Conservation (phyloP, 1,140 invertebrate genomes). For the Bombyx mandarina region DNA sequence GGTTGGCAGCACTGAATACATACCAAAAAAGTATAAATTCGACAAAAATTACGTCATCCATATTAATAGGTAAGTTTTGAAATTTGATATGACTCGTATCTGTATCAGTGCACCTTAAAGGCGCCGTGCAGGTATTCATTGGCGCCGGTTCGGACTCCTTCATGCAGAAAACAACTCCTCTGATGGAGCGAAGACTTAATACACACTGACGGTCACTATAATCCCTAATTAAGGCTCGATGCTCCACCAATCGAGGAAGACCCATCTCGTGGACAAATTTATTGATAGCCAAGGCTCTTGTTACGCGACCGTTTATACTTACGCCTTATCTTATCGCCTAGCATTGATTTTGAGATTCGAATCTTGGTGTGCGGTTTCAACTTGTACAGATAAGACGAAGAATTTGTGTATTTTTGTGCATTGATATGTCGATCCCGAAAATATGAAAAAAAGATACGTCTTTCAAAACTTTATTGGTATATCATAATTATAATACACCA, state of each 20-base stretch:
- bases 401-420: not conserved
- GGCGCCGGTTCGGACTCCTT: slow-evolving; percentile 39
- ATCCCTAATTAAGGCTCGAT: slow-evolving; percentile 54
- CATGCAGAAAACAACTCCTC: slow-evolving; percentile 54
- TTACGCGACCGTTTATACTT: slow-evolving; percentile 3
- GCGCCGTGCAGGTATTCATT: slow-evolving; percentile 35
- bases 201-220: slow-evolving; percentile 52
- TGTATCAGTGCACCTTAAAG: slow-evolving; percentile 47
- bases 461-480: too few relatives aligned
- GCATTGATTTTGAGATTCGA: slow-evolving; percentile 56
- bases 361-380: slow-evolving; percentile 56
- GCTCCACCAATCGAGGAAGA: slow-evolving; percentile 21
- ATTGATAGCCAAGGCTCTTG: slow-evolving; percentile 1
- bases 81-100: slow-evolving; percentile 43
- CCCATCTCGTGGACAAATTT: not conserved
- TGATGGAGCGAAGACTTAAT: slow-evolving; percentile 63
- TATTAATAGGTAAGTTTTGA: slow-evolving; percentile 13
- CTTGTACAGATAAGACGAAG: slow-evolving; percentile 17
- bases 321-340: slow-evolving; percentile 51
- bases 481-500: too few relatives aligned
- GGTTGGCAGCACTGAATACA: too few relatives aligned
- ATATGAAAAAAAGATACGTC: too few relatives aligned
- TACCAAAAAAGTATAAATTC: too few relatives aligned
- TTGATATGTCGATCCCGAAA: too few relatives aligned
- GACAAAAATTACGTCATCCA: too few relatives aligned